Percentiles rank a stretch among this genome's conserved stretches.
These are phyloP conservation scores for Dolichopus griseipennis DNA, from an alignment of 2,888 invertebrate species.

Conservation along the genomic window DNA sequence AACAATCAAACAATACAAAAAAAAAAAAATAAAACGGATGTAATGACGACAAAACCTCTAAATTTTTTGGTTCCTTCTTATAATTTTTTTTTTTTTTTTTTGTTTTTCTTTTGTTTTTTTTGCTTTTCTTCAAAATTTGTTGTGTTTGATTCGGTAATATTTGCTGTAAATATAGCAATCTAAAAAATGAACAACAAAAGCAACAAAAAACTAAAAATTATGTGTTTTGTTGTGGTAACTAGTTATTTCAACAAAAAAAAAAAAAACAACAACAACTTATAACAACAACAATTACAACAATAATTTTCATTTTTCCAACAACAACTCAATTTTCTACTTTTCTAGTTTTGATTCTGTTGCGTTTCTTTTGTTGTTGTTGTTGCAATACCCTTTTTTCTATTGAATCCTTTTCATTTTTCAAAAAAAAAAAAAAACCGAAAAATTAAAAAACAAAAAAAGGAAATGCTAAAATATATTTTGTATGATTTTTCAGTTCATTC, in stretches of 20 bases:
- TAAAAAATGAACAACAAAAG: too few species aligned
- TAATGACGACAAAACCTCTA: slow-evolving; percentile 2
- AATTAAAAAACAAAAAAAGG: too few species aligned
- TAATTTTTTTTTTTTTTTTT: not conserved
- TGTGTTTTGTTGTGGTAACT: not conserved
- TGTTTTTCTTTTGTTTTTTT: not conserved
- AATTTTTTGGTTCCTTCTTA: not conserved
- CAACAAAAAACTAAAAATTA: not conserved
- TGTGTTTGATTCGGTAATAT: slow-evolving; percentile 3
- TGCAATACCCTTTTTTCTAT: too few species aligned
- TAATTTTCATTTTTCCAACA: not conserved
- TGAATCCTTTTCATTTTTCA: too few species aligned
- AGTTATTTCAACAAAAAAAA: too few species aligned
- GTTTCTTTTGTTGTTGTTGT: too few species aligned
- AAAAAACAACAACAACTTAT: not conserved
- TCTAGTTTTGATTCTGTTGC: not conserved
- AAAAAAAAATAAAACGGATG: not conserved
- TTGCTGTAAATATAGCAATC: not conserved
- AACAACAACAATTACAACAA: not conserved
- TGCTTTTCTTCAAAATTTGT: not conserved
- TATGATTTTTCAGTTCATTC: too few species aligned
- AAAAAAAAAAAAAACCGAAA: too few species aligned
- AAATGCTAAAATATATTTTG: too few species aligned
- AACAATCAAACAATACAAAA: not conserved
- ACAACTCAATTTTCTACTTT: slow-evolving; percentile 12